Conservation (phyloP, 2,888 invertebrate genomes). For the Spilosoma lubricipeda region DNA sequence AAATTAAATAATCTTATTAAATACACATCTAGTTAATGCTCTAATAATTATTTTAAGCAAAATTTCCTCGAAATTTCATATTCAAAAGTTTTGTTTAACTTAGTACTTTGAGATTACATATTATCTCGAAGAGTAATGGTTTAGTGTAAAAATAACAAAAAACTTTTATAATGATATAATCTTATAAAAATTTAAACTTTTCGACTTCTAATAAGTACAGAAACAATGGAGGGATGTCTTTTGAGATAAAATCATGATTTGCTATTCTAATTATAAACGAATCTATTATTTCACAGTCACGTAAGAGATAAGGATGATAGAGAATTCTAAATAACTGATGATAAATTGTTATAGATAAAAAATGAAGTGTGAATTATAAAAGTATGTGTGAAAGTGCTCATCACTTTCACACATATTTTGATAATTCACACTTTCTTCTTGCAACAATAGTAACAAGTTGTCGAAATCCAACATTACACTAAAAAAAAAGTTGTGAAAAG, state of each 20-base stretch:
- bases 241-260: neutral
- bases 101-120: neutral
- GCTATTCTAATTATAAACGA: neutral
- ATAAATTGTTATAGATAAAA: neutral
- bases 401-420: neutral
- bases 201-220: neutral
- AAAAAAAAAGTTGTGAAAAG: neutral
- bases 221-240: neutral
- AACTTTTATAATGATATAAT: neutral
- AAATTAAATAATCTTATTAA: neutral
- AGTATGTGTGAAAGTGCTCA: no score
- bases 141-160: neutral
- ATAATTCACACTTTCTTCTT: neutral
- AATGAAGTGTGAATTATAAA: no score
- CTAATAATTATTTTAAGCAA: neutral
- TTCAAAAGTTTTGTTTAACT: neutral
- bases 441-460: neutral
- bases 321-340: neutral
- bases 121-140: neutral
- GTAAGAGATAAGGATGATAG: neutral
- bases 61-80: neutral
- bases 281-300: neutral
- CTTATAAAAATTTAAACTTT: neutral
- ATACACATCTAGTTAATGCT: neutral
- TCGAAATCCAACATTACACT: neutral